Evolutionary conservation across 2,888 invertebrate genomes (phyloP), one percentile per base, ranked within the genome.

Genomic region (Pomacea canaliculata): DNA sequence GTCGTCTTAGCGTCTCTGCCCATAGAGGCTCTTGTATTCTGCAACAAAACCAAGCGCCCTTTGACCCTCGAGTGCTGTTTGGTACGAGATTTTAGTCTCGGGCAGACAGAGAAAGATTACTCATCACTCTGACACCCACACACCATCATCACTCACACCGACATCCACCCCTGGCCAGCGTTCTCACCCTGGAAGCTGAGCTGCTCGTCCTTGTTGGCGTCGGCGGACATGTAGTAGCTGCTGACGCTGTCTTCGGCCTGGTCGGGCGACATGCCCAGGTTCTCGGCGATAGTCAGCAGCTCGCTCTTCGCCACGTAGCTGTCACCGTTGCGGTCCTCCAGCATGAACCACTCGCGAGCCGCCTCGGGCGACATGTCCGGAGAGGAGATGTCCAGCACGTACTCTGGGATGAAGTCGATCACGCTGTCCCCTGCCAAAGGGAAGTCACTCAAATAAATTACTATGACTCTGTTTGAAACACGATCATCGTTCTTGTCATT

Each of bases 381-480:
- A 1, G 83, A 79, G 59, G 84, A 80, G 51, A 88, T 81, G 73
- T 87, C 86, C 65, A 83, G 76, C 49, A 86, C 70, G 76, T 86
- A 88, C 75, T 88, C 88, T 0, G 88, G 88, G 23, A 88, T 84
- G 73, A 88, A 86, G 63, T 87, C 88, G 12, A 88, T 84, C 12
- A 80, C 79, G 8, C 86, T 85, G 71, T 88, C 83, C 59, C 84
- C 87, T 88, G 73, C 0, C 72, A 72, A 56, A 56, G 51, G 51
- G 3, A 56, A 7, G 16, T 56, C 51, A 56, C 51, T 56, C 51
- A 16, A 56, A 2, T 16, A 56, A 56, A 16, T 56, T 56, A 56
- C 0, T 4, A 16, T 56, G 51, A 56, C 10, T 1, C 51, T 37
- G 37, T 37, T 37, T 3, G 37, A 0, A 37, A 5, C 1, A 37